phyloP scores from a whole-genome alignment of 2,797 vertebrate species.

The Mus minutoides region DNA sequence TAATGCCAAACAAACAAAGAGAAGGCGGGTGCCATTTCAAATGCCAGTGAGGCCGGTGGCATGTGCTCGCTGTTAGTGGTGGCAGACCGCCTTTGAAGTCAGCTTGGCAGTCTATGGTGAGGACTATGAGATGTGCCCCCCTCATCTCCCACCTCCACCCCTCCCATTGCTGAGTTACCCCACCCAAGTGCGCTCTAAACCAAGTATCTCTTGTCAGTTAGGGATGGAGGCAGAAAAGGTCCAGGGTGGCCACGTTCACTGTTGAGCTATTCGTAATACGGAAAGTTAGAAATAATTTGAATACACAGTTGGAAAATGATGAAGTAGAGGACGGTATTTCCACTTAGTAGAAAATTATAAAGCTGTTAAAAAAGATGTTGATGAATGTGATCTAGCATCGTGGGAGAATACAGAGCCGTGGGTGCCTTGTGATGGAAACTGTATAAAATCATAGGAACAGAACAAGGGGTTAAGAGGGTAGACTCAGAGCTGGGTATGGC shows the following conservation, averaged over 20 bases:
- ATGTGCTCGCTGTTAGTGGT: background rate
- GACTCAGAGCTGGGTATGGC: background rate
- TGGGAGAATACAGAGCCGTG: background rate
- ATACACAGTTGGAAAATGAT: conserved; percentile 74
- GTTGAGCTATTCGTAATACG: background rate
- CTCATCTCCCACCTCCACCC: background rate
- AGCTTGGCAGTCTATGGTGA: background rate
- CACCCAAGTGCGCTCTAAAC: conserved; percentile 8
- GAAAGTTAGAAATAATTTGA: conserved; percentile 61
- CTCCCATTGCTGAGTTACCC: background rate
- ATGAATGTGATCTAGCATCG: background rate
- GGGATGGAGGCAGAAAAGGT: background rate
- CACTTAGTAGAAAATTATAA: conserved; percentile 67
- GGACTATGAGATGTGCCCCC: background rate
- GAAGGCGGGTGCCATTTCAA: background rate
- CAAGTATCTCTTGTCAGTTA: background rate
- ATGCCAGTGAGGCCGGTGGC: background rate
- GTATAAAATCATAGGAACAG: background rate
- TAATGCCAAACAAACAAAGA: background rate
- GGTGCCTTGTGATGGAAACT: background rate
- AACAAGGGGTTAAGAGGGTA: background rate
- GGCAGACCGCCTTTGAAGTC: conserved; percentile 57
- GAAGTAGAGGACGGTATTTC: conserved; percentile 66
- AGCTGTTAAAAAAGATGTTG: conserved; percentile 55
- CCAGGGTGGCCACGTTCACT: background rate